Conservation (phyloP, 2,888 invertebrate genomes). For the Gymnoscelis rufifasciata region DNA sequence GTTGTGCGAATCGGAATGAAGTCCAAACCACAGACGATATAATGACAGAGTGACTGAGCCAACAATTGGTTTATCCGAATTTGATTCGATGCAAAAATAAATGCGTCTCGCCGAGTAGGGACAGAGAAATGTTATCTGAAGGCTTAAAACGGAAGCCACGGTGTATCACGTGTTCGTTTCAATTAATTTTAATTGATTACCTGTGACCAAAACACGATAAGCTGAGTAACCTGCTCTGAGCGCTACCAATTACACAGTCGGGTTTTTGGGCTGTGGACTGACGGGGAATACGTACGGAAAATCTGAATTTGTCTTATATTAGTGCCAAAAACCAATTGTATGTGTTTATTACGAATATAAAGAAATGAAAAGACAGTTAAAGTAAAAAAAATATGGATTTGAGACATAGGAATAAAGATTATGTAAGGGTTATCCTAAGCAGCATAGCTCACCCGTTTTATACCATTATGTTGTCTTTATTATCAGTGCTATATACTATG, state of each 20-base stretch:
- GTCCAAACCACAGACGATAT: neutral
- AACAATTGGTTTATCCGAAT: slow-evolving; percentile 13
- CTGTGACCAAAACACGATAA: slow-evolving; percentile 22
- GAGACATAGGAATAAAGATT: no score
- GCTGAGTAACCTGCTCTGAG: slow-evolving; percentile 5
- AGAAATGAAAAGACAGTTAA: no score
- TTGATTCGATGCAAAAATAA: slow-evolving; percentile 14
- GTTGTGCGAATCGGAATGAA: slow-evolving; percentile 1
- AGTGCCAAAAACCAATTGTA: no score
- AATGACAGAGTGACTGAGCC: neutral
- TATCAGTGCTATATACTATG: no score
- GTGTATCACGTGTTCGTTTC: slow-evolving; percentile 21
- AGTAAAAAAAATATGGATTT: no score
- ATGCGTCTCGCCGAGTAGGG: slow-evolving; percentile 12
- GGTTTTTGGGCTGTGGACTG: no score
- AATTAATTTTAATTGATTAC: slow-evolving; percentile 43
- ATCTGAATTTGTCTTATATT: no score
- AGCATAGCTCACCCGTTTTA: no score
- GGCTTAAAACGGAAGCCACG: slow-evolving; percentile 37
- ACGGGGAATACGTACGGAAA: neutral
- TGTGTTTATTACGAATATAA: no score
- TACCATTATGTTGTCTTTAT: no score
- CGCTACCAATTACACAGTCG: slow-evolving; percentile 18
- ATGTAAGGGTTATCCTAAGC: no score
- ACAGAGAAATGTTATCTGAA: slow-evolving; percentile 5